These are phyloP conservation scores for Gorsachius magnificus DNA, from an alignment of 2,797 vertebrate species.

Conservation along the genomic window DNA sequence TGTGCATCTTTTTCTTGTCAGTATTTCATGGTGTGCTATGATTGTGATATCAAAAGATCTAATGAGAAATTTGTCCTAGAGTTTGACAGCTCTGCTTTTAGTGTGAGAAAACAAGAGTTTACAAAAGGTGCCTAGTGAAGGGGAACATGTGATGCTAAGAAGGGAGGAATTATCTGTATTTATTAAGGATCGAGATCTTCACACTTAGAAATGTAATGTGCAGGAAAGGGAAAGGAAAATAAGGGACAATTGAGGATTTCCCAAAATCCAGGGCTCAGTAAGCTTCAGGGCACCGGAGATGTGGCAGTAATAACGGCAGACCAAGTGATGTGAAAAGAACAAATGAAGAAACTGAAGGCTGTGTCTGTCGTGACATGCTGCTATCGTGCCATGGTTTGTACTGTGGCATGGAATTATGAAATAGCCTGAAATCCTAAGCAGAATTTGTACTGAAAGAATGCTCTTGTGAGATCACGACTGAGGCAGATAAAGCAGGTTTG, in stretches of 20 bases:
- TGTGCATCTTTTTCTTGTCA: background rate
- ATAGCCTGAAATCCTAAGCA: background rate
- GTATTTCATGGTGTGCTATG: background rate
- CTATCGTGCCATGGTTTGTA: background rate
- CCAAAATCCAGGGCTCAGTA: background rate
- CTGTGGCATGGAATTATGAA: fast-evolving
- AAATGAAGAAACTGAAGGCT: background rate
- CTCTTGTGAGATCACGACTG: background rate
- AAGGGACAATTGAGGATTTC: background rate
- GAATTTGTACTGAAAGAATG: background rate
- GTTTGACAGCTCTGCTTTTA: background rate
- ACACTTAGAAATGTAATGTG: background rate
- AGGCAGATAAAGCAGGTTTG: background rate
- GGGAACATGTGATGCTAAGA: background rate
- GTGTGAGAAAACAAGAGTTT: background rate
- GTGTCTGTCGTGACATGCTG: background rate
- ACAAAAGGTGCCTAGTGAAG: background rate
- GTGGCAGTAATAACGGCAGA: background rate
- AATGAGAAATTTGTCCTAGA: background rate
- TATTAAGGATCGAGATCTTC: background rate
- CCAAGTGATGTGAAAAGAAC: background rate
- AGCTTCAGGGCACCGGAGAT: background rate
- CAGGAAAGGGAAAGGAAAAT: background rate
- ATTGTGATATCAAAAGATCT: background rate
- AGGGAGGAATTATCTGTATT: background rate